Evolutionary conservation across 1,140 invertebrate genomes (phyloP), one percentile per base, ranked within the genome.

Genomic region (Muscidifurax raptorellus): DNA sequence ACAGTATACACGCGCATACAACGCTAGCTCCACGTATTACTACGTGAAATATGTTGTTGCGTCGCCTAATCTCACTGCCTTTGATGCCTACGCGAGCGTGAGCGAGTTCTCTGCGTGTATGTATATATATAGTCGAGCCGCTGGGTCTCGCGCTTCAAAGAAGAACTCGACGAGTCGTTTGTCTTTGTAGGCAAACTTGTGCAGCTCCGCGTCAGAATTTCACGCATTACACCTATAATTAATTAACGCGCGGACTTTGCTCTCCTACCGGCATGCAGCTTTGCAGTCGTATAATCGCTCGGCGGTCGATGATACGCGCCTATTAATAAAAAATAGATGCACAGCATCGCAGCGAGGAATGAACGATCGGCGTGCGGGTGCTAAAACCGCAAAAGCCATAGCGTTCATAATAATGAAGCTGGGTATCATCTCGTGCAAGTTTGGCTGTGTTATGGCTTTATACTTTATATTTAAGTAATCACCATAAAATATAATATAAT

Each of bases 41-140:
- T 75, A 13, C n/a, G 22, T 75, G 71, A 82, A 82, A 82, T 75
- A 82, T 82, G 80, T 66, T 82, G n/a, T n/a, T 18, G 64, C 47
- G 52, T 82, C 71, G 52, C 71, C 27, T 82, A 82, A 82, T 82
- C 80, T 66, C 18, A 2, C 71, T n/a, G 1, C 36, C 71, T 75
- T 75, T 74, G 67, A 81, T 27, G 25, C 67, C 15, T 25, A 47
- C 25, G 36, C 44, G 32, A 13, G 36, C 64, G 25, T 67, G 66
- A 77, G n/a, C 44, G 10, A 18, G 18, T 15, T 72, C 18, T 71
- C 28, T 71, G 28, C 0, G 75, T 22, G 18, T 59, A 59, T 59
- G 22, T n/a, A 1, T 47, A 18, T 36, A 44, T 27, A n/a, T 25
- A 13, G 15, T 5, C 7, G 44, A 47, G 44, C 44, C 15, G 64